phyloP scores from a whole-genome alignment of 2,888 invertebrate genomes.

The Conistra vaccinii region DNA sequence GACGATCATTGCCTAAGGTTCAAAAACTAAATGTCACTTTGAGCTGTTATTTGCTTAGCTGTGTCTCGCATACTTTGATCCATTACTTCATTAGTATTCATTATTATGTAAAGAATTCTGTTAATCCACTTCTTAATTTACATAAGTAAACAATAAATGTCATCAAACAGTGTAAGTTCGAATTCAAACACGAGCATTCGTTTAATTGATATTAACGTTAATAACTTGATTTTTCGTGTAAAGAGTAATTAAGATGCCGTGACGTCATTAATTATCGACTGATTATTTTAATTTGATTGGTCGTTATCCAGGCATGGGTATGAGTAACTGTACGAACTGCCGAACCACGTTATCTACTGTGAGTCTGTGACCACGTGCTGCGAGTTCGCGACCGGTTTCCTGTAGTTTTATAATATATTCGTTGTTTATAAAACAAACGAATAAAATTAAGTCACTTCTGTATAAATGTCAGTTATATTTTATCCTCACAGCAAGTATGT shows the following conservation, averaged over 20 bases:
- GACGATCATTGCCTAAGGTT: not conserved
- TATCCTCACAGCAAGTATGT: conserved; percentile 75
- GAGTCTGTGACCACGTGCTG: no score
- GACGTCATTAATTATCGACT: conserved; percentile 34
- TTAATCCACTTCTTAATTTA: conserved; percentile 21
- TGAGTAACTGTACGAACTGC: conserved; percentile 35
- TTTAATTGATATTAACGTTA: conserved; percentile 27
- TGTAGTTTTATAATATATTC: conserved; percentile 75
- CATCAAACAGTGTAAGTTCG: conserved; percentile 4
- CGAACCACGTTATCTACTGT: conserved; percentile 71
- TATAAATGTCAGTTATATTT: conserved; percentile 76
- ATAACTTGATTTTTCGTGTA: conserved; percentile 17
- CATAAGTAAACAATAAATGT: conserved; percentile 31
- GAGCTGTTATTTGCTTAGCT: conserved; percentile 34
- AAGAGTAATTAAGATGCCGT: not conserved
- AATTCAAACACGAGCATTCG: conserved; percentile 12
- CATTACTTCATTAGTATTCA: conserved; percentile 21
- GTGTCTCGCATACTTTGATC: conserved; percentile 14
- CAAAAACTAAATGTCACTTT: conserved; percentile 18
- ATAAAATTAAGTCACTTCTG: conserved; percentile 69
- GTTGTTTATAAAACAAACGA: conserved; percentile 67
- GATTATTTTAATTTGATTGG: conserved; percentile 41
- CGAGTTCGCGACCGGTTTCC: conserved; percentile 57
- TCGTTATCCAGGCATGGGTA: conserved; percentile 34
- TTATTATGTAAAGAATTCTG: conserved; percentile 25